phyloP scores from a whole-genome alignment of 2,113 vertebrate species.

The Calyptomena viridis region DNA sequence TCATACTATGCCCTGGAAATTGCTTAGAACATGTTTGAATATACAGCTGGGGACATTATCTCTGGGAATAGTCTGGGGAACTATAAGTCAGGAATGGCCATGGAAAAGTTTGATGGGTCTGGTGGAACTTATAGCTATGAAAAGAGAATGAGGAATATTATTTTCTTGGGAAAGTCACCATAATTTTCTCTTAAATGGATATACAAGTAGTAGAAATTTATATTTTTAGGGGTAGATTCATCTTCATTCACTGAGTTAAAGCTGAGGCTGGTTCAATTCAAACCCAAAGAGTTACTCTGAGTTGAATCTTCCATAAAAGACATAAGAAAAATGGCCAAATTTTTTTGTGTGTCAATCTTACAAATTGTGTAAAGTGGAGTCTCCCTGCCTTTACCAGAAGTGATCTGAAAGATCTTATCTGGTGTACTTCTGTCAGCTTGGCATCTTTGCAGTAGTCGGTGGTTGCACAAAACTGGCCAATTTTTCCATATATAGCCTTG shows the following conservation, averaged over 20 bases:
- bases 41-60: not conserved
- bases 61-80: not conserved
- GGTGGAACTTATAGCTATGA: not conserved
- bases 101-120: not conserved
- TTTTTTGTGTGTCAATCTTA: not conserved
- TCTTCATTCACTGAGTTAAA: not conserved
- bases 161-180: not conserved
- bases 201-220: not conserved
- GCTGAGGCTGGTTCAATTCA: not conserved
- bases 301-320: not conserved
- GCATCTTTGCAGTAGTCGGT: constrained; percentile 34
- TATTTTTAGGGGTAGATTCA: not conserved
- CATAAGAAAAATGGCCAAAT: not conserved
- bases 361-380: not conserved
- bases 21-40: not conserved
- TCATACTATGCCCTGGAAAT: not conserved
- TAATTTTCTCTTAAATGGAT: not conserved
- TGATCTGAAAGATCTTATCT: constrained; percentile 16
- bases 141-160: not conserved
- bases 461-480: constrained; percentile 58
- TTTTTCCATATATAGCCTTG: constrained; percentile 44
- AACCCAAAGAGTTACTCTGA: not conserved
- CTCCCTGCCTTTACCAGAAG: not conserved
- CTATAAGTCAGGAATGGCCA: not conserved
- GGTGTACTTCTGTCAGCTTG: constrained; percentile 24